Conservation (phyloP, 2,888 invertebrate species). For the Drosophila antonietae region DNA sequence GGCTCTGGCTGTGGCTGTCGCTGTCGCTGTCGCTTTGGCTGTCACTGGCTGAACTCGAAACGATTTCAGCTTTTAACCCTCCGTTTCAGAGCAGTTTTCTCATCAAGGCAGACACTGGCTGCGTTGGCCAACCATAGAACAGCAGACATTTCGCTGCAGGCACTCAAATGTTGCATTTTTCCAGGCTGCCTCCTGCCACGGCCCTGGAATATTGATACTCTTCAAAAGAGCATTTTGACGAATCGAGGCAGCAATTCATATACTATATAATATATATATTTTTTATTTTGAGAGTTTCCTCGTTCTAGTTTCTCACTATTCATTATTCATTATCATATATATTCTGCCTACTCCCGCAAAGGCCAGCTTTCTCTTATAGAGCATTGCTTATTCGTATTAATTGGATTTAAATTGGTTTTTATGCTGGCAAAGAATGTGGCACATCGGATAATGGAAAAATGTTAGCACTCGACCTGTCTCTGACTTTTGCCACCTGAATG, state of each 20-base stretch:
- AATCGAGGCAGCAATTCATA: no score
- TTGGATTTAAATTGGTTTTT: conserved; percentile 15
- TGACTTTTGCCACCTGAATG: conserved; percentile 66
- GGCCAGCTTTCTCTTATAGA: neutral
- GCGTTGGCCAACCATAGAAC: conserved; percentile 63
- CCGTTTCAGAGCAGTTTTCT: conserved; percentile 34
- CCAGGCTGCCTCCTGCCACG: conserved; percentile 40
- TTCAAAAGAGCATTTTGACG: conserved; percentile 5
- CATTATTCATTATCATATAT: no score
- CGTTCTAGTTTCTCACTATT: no score
- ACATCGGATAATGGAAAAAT: conserved; percentile 70
- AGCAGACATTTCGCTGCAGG: conserved; percentile 73
- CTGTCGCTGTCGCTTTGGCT: neutral
- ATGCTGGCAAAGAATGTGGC: conserved; percentile 57
- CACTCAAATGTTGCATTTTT: conserved; percentile 70
- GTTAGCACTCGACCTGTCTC: conserved; percentile 65
- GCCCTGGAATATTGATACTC: conserved; percentile 39
- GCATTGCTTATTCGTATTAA: conserved; percentile 24
- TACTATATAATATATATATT: neutral
- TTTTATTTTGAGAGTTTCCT: neutral
- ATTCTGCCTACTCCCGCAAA: neutral
- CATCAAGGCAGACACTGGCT: conserved; percentile 50
- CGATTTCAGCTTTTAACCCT: conserved; percentile 62
- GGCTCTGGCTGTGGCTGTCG: neutral
- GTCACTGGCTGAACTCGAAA: conserved; percentile 58